These are phyloP conservation scores for Rhabditoides inermis DNA, from an alignment of 2,888 invertebrate genomes.

Conservation along the genomic window DNA sequence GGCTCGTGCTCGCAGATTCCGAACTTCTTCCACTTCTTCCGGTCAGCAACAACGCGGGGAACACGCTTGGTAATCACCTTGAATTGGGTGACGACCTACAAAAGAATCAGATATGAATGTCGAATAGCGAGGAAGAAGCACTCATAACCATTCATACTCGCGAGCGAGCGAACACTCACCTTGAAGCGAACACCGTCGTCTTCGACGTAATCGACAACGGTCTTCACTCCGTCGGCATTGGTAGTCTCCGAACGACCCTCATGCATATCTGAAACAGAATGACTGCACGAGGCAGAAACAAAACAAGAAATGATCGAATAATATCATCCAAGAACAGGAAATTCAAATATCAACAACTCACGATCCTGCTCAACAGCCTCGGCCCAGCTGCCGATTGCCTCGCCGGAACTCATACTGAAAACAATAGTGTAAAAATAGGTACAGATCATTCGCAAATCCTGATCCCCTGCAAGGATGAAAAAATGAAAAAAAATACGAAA, in stretches of 20 bases:
- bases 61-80: conserved; percentile 62
- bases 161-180: conserved; percentile 6
- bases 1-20: conserved; percentile 82
- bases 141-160: neutral
- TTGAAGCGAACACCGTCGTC: conserved; percentile 27
- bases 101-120: neutral
- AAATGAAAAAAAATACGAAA: no score
- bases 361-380: conserved; percentile 43
- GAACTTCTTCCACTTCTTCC: conserved; percentile 88
- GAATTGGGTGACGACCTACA: conserved; percentile 64
- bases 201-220: conserved; percentile 32
- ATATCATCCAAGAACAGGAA: no score
- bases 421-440: no score
- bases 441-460: no score
- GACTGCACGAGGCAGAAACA: no score
- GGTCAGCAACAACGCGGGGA: conserved; percentile 73
- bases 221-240: conserved; percentile 33
- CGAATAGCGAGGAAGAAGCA: neutral
- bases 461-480: no score
- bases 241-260: no score
- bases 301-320: no score
- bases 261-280: no score
- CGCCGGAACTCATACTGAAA: conserved; percentile 15
- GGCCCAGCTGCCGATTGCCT: conserved; percentile 41
- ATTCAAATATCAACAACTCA: conserved; percentile 9